Conservation (phyloP, 2,113 vertebrate genomes). For the Catagonus wagneri region DNA sequence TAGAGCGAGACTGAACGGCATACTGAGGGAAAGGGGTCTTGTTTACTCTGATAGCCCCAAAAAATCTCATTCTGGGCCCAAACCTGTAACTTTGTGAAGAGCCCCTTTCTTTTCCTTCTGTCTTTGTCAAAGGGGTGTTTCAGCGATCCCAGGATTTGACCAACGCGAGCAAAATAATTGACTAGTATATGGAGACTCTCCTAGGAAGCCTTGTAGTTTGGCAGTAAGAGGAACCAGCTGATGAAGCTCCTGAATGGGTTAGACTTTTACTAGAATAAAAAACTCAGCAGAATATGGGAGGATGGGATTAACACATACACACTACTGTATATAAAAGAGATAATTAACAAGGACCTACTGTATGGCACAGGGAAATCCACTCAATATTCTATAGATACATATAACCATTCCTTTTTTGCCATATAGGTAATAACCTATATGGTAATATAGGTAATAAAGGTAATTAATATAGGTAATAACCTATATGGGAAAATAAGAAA, state of each 20-base stretch:
- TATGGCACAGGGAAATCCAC: too few relatives aligned
- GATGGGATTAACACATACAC: too few relatives aligned
- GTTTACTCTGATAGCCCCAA: conserved; percentile 21
- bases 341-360: too few relatives aligned
- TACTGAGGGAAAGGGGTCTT: not conserved
- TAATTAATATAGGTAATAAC: too few relatives aligned
- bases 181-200: not conserved
- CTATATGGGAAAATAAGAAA: too few relatives aligned
- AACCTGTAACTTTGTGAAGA: conserved; percentile 40
- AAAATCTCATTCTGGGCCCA: conserved; percentile 4
- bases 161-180: not conserved
- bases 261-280: conserved; percentile 24
- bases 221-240: not conserved
- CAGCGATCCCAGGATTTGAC: not conserved
- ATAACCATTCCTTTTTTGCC: too few relatives aligned
- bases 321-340: too few relatives aligned
- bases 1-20: conserved; percentile 7
- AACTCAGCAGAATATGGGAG: not conserved
- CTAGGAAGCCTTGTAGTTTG: not conserved
- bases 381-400: too few relatives aligned
- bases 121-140: conserved; percentile 14
- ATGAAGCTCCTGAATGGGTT: not conserved
- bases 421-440: too few relatives aligned
- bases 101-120: not conserved
- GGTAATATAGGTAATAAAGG: too few relatives aligned